Base-by-base conservation (phyloP, 1,140 invertebrate species). In the Acromyrmex heyeri region DNA sequence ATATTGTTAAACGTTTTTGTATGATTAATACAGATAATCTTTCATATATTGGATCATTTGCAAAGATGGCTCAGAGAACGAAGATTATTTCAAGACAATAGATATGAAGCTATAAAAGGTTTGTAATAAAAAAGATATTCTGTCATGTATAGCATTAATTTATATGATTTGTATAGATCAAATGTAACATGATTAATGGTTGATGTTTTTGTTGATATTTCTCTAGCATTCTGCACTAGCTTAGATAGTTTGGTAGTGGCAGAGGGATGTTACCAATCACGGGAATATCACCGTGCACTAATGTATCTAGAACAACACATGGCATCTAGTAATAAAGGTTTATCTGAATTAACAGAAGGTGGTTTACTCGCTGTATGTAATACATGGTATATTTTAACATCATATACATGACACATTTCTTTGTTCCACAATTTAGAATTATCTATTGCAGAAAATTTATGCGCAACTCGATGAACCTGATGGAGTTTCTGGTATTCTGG, bases 271-370 rank as follows among this genome's bases (percentile, higher is more conserved):
- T 97, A 97, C 89, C 95, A 96, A 16, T 97, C 97, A 75, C 96
- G 96, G 0, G 97, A 98, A 91, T 96, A 97, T 92, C 96, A 97
- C 69, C 94, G 97, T 18, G 97, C 97, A 0, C 89, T 98, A 24
- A 96, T 97, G 91, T 98, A 97, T 91, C 91, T 98, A 24, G 97
- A 98, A 91, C 93, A 97, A 67, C 97, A 97, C 78, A 96, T 98
- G 94, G 95, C 95, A 14, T 95, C 96, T 62, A 95, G 96, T 75
- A 95, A 96, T 21, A 93, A 96, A 18, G 94, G 95, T 14, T 92
- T 97, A 34, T 96, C 97, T 70, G 96, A 97, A 61, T 96, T 97
- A 62, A 94, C 97, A 10, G 96, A 95, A 82, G 91, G 92, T 34
- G 93, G 87, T 67, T 92, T 95, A 73, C 88, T 95, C 50, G 92